Evolutionary conservation across 2,113 vertebrate genomes (phyloP), one percentile per base, ranked within the genome.

Genomic region (Brienomyrus brachyistius): DNA sequence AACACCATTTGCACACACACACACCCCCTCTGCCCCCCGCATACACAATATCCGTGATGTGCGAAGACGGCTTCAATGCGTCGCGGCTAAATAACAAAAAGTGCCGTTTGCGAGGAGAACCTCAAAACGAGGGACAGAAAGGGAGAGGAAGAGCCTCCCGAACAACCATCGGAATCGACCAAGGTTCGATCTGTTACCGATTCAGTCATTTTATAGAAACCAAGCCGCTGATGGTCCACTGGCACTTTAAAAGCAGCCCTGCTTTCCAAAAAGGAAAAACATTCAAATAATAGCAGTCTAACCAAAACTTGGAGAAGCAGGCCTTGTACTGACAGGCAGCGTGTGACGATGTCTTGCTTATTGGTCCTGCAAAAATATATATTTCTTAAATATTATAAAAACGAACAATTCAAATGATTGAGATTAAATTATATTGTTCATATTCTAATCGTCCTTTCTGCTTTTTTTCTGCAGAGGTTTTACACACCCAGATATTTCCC

Each of bases 1-100:
- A 95, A 95, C 94, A 91, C 93, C 94, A 94, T 95, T 95, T 95
- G 95, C 88, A 23, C 90, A 66, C 91, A 66, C 91, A 31, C 91
- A 31, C 74, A 43, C 94, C 93, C 94, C 95, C 95, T 88, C 91
- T 92, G 62, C 94, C 93, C 92, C 70, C 92, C 91, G 93, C 91
- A 92, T 92, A 21, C 92, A 59, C 56, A 59, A 56, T 23, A 21
- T 59, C 94, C 94, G 90, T 93, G 93, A 95, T 94, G 94, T 94
- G 94, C 92, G 92, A 93, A 92, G 92, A 89, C 91, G 89, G 92
- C 91, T 89, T 91, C 43, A 74, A 40, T 91, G 92, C 87, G 89
- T 91, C 88, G 90, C 87, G 89, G 89, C 89, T 48, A 84, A 92
- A 91, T 92, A 93, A 90, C 92, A 91, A 91, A 92, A 92, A 91